phyloP scores from a whole-genome alignment of 2,113 vertebrate genomes.

The Acrocephalus arundinaceus region DNA sequence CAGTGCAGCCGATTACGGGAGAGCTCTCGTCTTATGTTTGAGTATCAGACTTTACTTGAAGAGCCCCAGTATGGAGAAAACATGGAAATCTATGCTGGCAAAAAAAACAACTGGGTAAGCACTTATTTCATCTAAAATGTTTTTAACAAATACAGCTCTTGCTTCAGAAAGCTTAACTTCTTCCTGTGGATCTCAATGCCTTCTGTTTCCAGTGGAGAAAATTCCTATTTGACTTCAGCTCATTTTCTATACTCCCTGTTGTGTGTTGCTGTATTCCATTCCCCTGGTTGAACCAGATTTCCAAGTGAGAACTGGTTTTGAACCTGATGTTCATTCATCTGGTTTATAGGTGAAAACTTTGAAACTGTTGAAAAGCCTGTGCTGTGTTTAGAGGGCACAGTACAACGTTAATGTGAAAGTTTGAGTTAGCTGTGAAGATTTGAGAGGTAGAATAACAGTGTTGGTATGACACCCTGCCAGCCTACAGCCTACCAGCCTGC shows the following conservation, averaged over 20 bases:
- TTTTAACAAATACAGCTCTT: background rate
- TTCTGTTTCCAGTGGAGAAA: background rate
- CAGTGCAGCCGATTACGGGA: slow-evolving; percentile 92
- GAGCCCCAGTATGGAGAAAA: slow-evolving; percentile 90
- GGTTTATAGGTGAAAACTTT: background rate
- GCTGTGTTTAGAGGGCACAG: background rate
- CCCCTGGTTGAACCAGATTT: background rate
- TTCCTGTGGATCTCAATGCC: background rate
- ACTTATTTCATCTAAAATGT: background rate
- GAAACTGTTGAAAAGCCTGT: background rate
- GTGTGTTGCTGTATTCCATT: background rate
- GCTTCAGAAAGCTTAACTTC: background rate
- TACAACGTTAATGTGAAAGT: background rate
- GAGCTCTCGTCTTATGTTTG: slow-evolving; percentile 96
- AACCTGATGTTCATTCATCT: background rate
- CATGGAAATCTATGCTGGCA: slow-evolving; percentile 96
- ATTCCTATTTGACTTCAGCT: background rate
- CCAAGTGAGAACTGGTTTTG: background rate
- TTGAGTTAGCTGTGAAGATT: background rate
- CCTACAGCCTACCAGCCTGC: background rate
- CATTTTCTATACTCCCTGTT: background rate
- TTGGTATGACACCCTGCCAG: background rate
- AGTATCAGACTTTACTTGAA: slow-evolving; percentile 95
- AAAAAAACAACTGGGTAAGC: slow-evolving; percentile 97
- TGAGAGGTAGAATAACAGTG: background rate